A percentile compares a stretch with the other conserved stretches of the same genome.
Evolutionary conservation across 2,797 vertebrate genomes (phyloP).

Genomic region (Todus mexicanus): DNA sequence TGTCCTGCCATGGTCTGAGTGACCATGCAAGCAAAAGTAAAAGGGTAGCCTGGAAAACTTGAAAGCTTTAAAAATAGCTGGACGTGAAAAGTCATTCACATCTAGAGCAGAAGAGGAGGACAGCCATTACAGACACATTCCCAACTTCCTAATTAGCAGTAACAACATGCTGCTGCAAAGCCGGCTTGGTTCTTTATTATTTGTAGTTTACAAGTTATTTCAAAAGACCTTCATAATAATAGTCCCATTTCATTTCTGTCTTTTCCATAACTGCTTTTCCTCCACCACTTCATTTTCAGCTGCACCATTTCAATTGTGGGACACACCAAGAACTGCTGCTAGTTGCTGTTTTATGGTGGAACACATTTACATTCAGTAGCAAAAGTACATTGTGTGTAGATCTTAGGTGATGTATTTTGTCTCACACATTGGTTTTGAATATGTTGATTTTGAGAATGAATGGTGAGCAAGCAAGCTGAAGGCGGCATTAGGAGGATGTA

Average conservation of each 20-base stretch:
- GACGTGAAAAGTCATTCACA: neutral
- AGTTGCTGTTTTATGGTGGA: neutral
- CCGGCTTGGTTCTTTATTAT: neutral
- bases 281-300: neutral
- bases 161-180: neutral
- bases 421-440: neutral
- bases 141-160: neutral
- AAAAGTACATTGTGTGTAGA: neutral
- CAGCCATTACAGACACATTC: too few relatives aligned
- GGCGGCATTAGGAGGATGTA: neutral
- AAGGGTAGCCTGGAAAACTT: neutral
- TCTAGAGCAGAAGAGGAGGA: neutral
- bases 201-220: neutral
- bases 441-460: neutral
- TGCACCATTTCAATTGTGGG: neutral
- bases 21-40: neutral
- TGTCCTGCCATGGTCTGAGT: neutral
- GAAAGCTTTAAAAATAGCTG: neutral
- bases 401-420: neutral
- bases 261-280: neutral
- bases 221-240: neutral
- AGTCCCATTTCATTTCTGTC: neutral
- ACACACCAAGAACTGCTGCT: neutral
- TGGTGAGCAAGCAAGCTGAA: fast-evolving
- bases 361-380: neutral